Evolutionary conservation across 2,113 vertebrate species (phyloP).

Genomic region (Lucifuga dentata): DNA sequence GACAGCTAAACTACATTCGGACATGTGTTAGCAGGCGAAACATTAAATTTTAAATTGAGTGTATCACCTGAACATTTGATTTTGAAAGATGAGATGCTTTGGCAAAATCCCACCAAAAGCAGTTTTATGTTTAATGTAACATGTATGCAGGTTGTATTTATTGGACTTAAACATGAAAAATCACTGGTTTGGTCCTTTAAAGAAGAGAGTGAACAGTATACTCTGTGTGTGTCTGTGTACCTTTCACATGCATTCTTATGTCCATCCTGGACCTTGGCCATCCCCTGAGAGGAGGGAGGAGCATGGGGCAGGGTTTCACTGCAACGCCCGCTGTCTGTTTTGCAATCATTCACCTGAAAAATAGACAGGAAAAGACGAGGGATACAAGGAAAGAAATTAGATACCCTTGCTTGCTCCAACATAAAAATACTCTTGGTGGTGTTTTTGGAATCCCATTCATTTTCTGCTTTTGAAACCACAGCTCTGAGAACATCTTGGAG

Average conservation of each 20-base stretch:
- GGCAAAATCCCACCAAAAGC: too few species aligned
- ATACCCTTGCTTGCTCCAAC: neutral
- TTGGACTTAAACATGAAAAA: too few species aligned
- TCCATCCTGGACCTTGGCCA: conserved; percentile 88
- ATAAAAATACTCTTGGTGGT: neutral
- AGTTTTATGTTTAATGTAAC: too few species aligned
- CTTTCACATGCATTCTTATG: conserved; percentile 83
- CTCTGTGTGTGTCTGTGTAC: conserved; percentile 44
- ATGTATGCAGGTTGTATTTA: too few species aligned
- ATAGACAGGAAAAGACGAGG: neutral
- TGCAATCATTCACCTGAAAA: conserved; percentile 84
- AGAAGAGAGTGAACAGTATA: neutral
- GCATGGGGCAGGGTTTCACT: conserved; percentile 71
- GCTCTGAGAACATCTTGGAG: neutral
- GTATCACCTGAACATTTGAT: too few species aligned
- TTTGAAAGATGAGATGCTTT: too few species aligned
- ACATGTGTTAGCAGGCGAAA: too few species aligned
- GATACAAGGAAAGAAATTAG: neutral
- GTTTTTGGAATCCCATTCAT: neutral
- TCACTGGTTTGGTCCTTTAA: too few species aligned
- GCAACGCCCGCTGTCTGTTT: conserved; percentile 68
- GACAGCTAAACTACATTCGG: too few species aligned
- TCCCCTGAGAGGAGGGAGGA: conserved; percentile 84
- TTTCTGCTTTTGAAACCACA: conserved; percentile 7
- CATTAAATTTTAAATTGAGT: too few species aligned